Percentiles rank a stretch among this genome's conserved stretches.
Conservation (phyloP, 2,113 vertebrate genomes). For the Narcine bancroftii region DNA sequence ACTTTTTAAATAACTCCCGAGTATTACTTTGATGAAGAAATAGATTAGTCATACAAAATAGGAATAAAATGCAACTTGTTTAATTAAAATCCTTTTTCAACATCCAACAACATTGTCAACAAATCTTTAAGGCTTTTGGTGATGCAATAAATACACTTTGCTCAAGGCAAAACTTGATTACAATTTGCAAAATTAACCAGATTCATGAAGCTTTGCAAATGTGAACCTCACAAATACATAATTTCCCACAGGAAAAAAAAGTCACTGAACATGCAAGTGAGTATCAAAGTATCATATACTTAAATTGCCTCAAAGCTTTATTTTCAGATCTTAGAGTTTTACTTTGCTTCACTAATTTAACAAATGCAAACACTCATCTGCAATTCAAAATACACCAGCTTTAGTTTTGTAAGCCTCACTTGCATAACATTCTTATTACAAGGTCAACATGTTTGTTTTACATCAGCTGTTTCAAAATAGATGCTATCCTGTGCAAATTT, state of each 20-base stretch:
- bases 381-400: neutral
- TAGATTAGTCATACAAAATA: neutral
- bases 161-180: conserved; percentile 9
- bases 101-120: neutral
- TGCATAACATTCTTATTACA: neutral
- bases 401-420: neutral
- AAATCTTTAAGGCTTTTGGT: neutral
- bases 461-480: neutral
- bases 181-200: neutral
- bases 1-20: conserved; percentile 8
- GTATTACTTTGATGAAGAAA: neutral
- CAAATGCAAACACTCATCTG: neutral
- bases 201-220: conserved; percentile 8
- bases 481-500: neutral
- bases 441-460: neutral
- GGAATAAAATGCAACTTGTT: neutral
- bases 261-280: conserved; percentile 6
- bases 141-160: neutral
- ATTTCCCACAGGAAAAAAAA: conserved; percentile 9
- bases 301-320: neutral
- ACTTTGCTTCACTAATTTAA: neutral
- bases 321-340: no score
- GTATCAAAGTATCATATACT: neutral
- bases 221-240: conserved; percentile 4
- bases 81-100: neutral